Evolutionary conservation across 1,140 invertebrate genomes (phyloP).

Genomic region (Drosophila busckii): DNA sequence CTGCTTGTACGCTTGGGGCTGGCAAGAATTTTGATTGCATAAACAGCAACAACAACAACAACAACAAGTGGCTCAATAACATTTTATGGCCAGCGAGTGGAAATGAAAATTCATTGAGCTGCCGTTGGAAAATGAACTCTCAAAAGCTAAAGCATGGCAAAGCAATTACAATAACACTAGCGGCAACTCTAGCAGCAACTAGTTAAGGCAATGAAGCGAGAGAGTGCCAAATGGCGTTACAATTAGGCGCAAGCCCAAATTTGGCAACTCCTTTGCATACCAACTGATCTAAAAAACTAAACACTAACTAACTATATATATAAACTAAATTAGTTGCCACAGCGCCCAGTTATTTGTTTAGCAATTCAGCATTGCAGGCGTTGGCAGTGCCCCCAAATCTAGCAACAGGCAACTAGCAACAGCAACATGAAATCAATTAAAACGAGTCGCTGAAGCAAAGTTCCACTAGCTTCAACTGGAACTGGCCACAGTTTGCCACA

Average conservation of each 20-base stretch:
- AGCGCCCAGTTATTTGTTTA: slow-evolving; percentile 43
- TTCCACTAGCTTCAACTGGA: slow-evolving; percentile 42
- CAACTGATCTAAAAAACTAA: slow-evolving; percentile 17
- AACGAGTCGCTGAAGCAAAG: slow-evolving; percentile 67
- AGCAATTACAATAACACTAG: slow-evolving; percentile 57
- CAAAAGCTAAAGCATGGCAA: slow-evolving; percentile 31
- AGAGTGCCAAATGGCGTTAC: slow-evolving; percentile 27
- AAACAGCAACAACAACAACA: slow-evolving; percentile 35
- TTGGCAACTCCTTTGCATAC: slow-evolving; percentile 59
- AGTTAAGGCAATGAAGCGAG: slow-evolving; percentile 15
- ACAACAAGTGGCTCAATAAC: slow-evolving; percentile 23
- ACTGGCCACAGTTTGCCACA: slow-evolving; percentile 19
- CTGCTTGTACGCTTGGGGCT: slow-evolving; percentile 21
- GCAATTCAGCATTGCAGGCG: too few species aligned
- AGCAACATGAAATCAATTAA: slow-evolving; percentile 67
- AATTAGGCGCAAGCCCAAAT: slow-evolving; percentile 60
- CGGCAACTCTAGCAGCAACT: slow-evolving; percentile 1
- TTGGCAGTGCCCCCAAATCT: slow-evolving; percentile 18
- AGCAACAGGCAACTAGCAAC: background rate
- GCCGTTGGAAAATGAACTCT: slow-evolving; percentile 55
- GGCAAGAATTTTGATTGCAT: slow-evolving; percentile 74
- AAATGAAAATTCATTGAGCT: slow-evolving; percentile 56
- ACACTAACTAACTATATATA: slow-evolving; percentile 44
- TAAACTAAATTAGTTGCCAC: slow-evolving; percentile 63
- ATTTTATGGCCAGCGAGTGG: slow-evolving; percentile 43